Evolutionary conservation across 37 sponge, comb jelly and placozoan species (phyloP).

Genomic region (Halisarca cf. caerulea): DNA sequence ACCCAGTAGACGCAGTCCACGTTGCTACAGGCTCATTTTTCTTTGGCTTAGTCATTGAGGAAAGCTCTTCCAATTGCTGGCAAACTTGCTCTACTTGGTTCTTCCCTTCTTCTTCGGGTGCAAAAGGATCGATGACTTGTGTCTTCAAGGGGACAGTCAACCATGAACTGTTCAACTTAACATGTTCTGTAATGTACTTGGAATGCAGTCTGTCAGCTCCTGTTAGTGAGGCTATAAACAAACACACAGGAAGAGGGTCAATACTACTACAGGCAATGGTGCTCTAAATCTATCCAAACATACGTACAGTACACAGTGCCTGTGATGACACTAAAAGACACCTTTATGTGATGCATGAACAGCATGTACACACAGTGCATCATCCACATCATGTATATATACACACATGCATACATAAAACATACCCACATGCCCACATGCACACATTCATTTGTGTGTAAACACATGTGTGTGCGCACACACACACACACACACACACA

Average conservation of each 20-base stretch:
- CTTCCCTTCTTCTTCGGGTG: not conserved
- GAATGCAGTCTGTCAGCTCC: not conserved
- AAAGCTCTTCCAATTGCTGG: not conserved
- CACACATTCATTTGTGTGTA: no score
- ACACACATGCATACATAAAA: no score
- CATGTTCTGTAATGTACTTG: constrained; percentile 6
- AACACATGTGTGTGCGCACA: no score
- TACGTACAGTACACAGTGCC: not conserved
- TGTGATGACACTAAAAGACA: not conserved
- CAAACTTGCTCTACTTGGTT: not conserved
- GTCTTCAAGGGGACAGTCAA: not conserved
- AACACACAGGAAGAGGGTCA: no score
- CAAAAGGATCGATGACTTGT: constrained; percentile 18
- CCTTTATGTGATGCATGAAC: not conserved
- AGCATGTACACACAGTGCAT: not conserved
- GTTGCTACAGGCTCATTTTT: not conserved
- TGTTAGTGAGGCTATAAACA: not conserved
- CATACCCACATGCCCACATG: no score
- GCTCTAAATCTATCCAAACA: no score
- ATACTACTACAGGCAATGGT: no score
- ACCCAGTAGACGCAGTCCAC: not conserved
- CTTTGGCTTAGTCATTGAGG: not conserved
- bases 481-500: no score
- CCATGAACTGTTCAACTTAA: not conserved
- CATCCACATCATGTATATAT: no score